Conservation (phyloP, 2,797 vertebrate genomes). For the Toxotes lorentzi region DNA sequence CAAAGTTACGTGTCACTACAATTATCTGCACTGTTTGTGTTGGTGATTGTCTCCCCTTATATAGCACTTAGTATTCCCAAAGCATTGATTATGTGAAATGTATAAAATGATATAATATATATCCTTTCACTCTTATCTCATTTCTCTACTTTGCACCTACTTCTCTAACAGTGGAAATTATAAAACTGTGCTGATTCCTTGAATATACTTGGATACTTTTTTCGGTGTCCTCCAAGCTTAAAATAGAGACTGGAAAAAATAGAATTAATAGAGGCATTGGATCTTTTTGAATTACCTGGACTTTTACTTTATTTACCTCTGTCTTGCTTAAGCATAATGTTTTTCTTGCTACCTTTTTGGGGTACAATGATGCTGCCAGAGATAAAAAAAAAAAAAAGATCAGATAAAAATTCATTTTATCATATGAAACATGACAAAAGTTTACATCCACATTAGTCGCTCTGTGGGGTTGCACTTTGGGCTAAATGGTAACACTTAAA, state of each 20-base stretch:
- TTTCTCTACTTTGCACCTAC: not conserved
- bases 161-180: not conserved
- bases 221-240: not conserved
- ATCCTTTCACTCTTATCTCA: not conserved
- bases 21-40: conserved; percentile 17
- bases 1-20: conserved; percentile 24
- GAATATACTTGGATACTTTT: not conserved
- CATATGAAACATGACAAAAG: not conserved
- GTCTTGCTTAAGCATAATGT: not conserved
- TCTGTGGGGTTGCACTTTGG: not conserved
- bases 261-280: not conserved
- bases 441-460: not conserved
- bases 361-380: not conserved
- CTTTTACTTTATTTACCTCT: not conserved
- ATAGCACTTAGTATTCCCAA: conserved; percentile 11
- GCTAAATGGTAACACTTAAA: not conserved
- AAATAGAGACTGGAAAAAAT: conserved; percentile 11
- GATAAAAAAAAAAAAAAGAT: too few species aligned
- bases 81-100: conserved; percentile 14
- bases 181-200: not conserved
- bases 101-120: conserved; percentile 3
- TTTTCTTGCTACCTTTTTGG: not conserved
- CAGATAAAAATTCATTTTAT: not conserved
- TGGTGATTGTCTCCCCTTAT: not conserved
- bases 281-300: not conserved